phyloP scores from a whole-genome alignment of 2,113 vertebrate species.

The Psophia crepitans region DNA sequence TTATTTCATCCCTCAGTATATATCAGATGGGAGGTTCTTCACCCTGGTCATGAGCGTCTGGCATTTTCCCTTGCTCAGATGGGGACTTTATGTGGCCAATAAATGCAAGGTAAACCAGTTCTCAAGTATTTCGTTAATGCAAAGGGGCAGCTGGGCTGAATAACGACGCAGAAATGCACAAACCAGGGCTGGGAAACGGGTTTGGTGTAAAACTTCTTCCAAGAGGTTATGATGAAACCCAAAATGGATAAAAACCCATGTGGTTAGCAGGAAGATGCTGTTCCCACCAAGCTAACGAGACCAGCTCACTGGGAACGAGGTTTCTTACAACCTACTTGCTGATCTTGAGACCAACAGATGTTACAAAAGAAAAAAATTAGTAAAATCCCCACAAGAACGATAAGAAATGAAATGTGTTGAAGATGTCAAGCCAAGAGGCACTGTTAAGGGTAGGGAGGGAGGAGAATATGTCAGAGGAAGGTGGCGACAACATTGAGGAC shows the following conservation, averaged over 20 bases:
- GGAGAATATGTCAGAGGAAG: not conserved
- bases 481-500: accelerated
- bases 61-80: not conserved
- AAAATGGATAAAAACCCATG: not conserved
- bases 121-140: not conserved
- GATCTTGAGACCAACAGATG: not conserved
- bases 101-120: not conserved
- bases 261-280: not conserved
- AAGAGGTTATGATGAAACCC: not conserved
- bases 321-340: not conserved
- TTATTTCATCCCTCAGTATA: not conserved
- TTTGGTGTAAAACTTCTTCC: not conserved
- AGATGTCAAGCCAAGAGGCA: not conserved
- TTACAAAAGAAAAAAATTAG: not conserved
- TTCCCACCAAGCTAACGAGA: not conserved
- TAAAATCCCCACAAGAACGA: not conserved
- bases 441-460: not conserved
- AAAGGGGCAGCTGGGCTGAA: not conserved
- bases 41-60: not conserved
- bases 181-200: not conserved
- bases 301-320: not conserved
- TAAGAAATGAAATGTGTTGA: not conserved
- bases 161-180: not conserved
- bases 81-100: not conserved
- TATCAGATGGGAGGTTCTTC: not conserved